These are phyloP conservation scores for Urophycis tenuis DNA, from an alignment of 2,797 vertebrate species.

Conservation along the genomic window DNA sequence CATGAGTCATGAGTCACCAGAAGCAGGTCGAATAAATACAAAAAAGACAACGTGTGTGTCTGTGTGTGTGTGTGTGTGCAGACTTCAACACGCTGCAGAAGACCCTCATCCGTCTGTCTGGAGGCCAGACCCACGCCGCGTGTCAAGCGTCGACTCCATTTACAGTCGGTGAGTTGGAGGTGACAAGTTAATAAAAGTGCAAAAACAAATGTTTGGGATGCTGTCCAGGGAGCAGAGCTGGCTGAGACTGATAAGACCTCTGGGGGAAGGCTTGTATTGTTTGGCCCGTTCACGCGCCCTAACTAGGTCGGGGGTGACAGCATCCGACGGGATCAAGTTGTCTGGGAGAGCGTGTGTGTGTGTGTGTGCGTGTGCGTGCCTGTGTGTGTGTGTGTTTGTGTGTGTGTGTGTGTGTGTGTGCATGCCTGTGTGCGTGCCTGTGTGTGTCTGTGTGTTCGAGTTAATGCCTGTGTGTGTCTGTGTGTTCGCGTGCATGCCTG, in stretches of 20 bases:
- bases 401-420: too few relatives aligned
- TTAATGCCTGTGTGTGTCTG: too few relatives aligned
- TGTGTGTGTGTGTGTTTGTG: too few relatives aligned
- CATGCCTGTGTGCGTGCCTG: too few relatives aligned
- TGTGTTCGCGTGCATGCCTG: too few relatives aligned
- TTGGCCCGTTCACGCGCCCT: constrained; percentile 19
- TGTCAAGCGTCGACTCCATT: neutral
- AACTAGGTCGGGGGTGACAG: constrained; percentile 27
- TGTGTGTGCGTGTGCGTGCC: too few relatives aligned
- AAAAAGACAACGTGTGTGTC: too few relatives aligned
- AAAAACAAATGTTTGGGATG: neutral
- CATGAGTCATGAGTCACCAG: constrained; percentile 34
- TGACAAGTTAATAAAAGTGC: neutral
- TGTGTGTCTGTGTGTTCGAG: too few relatives aligned
- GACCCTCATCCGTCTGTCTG: neutral
- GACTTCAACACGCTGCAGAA: neutral
- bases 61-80: constrained; percentile 19
- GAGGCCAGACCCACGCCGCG: neutral
- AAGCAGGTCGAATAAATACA: constrained; percentile 2
- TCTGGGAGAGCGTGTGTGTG: neutral
- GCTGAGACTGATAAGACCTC: neutral
- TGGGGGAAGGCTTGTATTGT: constrained; percentile 7
- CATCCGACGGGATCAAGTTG: neutral
- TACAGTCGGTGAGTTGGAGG: constrained; percentile 5
- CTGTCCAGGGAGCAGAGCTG: neutral